Conservation (phyloP, 1,140 invertebrate genomes). For the Argopecten irradians region DNA sequence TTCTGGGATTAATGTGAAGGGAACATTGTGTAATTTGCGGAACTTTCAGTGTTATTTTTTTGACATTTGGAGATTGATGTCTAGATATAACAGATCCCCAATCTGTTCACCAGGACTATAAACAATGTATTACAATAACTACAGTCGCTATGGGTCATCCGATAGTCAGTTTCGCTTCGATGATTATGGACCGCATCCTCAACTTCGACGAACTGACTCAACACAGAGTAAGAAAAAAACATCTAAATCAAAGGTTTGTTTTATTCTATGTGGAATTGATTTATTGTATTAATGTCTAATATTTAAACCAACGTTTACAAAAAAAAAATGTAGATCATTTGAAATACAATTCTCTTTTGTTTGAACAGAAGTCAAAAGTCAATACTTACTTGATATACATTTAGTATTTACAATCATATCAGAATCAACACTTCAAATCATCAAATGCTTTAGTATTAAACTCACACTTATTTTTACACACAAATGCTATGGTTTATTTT, state of each 20-base stretch:
- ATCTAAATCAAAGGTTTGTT: slow-evolving; percentile 18
- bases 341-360: too few relatives aligned
- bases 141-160: not conserved
- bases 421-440: too few relatives aligned
- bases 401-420: too few relatives aligned
- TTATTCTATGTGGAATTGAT: too few relatives aligned
- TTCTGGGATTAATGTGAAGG: not conserved
- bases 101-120: not conserved
- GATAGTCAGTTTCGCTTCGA: not conserved
- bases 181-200: not conserved
- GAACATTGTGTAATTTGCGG: not conserved
- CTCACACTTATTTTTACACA: too few relatives aligned
- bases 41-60: not conserved
- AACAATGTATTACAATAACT: slow-evolving; percentile 11
- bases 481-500: too few relatives aligned
- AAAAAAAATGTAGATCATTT: too few relatives aligned
- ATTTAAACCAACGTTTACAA: too few relatives aligned
- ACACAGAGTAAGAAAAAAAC: not conserved
- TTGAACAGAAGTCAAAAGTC: too few relatives aligned
- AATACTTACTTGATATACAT: too few relatives aligned
- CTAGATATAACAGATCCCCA: not conserved
- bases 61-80: not conserved
- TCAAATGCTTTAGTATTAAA: too few relatives aligned
- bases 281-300: too few relatives aligned
- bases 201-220: not conserved